A percentile compares a stretch with the other conserved stretches of the same genome.
Conservation (phyloP, 2,113 vertebrate genomes). For the Leptobrachium leishanense region DNA sequence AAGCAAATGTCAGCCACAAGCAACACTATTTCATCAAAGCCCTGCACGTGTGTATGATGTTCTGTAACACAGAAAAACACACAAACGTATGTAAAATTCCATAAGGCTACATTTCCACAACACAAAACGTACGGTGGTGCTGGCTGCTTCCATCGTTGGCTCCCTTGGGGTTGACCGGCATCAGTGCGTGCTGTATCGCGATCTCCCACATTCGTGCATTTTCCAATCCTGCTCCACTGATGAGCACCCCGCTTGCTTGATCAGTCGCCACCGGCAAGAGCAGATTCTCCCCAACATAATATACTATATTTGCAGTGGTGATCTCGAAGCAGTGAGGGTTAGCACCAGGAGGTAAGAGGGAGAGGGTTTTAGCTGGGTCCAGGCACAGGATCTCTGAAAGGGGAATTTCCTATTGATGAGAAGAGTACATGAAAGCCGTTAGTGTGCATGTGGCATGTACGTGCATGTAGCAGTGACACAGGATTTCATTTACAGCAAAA, state of each 20-base stretch:
- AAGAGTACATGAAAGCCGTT: neutral
- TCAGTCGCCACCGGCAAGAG: conserved; percentile 60
- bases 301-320: conserved; percentile 82
- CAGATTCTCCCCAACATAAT: conserved; percentile 89
- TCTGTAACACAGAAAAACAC: too few species aligned
- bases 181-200: conserved; percentile 92
- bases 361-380: conserved; percentile 84
- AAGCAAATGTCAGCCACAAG: too few species aligned
- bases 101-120: too few species aligned
- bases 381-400: conserved; percentile 91
- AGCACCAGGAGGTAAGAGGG: conserved; percentile 76
- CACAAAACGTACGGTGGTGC: conserved; percentile 84
- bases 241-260: conserved; percentile 68
- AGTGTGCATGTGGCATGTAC: too few species aligned
- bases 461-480: too few species aligned
- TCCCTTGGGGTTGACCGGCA: conserved; percentile 90
- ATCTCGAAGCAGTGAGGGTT: conserved; percentile 95
- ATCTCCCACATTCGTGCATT: conserved; percentile 94
- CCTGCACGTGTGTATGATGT: too few species aligned
- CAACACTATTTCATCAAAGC: too few species aligned
- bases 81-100: too few species aligned
- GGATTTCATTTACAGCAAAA: too few species aligned
- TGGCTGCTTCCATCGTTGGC: conserved; percentile 68
- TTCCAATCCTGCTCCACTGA: conserved; percentile 81
- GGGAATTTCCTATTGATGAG: conserved; percentile 84